Conservation (phyloP, 2,888 invertebrate genomes). For the Aricia artaxerxes region DNA sequence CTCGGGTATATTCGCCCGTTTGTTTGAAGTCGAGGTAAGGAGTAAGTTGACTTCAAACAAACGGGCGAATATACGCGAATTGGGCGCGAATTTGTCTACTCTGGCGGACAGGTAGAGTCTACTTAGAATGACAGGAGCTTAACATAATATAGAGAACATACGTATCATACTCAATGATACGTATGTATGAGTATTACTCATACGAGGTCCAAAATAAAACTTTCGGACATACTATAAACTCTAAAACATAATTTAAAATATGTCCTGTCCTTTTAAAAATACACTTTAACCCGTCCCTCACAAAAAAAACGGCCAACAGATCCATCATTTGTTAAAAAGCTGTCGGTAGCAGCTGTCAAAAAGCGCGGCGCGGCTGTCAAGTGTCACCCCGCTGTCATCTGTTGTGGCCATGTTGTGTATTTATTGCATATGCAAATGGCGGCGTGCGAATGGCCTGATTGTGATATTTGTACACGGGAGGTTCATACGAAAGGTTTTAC, state of each 20-base stretch:
- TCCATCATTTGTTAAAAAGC: constrained; percentile 9
- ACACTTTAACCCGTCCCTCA: background rate
- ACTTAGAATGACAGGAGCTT: no score
- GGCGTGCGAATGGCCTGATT: constrained; percentile 9
- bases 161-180: no score
- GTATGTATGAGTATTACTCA: no score
- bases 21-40: no score
- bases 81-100: no score
- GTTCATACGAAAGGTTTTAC: background rate
- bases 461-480: constrained; percentile 12
- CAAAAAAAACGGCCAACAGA: background rate
- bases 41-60: no score
- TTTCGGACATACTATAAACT: background rate
- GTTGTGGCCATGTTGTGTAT: constrained; percentile 14
- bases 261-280: background rate
- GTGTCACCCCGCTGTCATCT: background rate
- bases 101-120: no score
- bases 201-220: background rate
- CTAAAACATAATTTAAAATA: background rate
- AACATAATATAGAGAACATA: no score
- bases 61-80: no score
- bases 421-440: constrained; percentile 19
- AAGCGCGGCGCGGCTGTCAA: constrained; percentile 15
- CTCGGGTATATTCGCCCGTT: no score
- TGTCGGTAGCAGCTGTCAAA: constrained; percentile 12